Base-by-base conservation (phyloP, 1,140 invertebrate genomes). In the Archegozetes longisetosus region DNA sequence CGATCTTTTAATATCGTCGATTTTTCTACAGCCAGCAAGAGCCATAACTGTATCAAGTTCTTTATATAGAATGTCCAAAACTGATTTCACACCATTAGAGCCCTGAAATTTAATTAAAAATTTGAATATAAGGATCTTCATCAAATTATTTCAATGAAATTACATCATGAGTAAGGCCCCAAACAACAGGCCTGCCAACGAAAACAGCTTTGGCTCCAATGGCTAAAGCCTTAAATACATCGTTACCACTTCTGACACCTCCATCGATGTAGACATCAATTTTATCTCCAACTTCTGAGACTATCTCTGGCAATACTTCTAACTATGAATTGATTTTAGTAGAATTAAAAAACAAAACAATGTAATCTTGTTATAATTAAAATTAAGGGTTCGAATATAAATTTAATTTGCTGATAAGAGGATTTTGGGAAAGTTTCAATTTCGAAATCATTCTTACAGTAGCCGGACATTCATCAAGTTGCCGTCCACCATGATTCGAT, bases 401-500 rank as follows among this genome's bases (percentile, higher is more conserved):
- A n/a, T n/a, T n/a, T n/a, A n/a, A n/a, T n/a, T 52, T 23, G 9
- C 50, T 12, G 14, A 52, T 52, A 22, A 12, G 12, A 9, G 12
- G 13, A 12, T 20, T 23, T 23, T 22, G n/a, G n/a, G n/a, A n/a
- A n/a, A n/a, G n/a, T n/a, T n/a, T n/a, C n/a, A n/a, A n/a, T n/a
- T n/a, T n/a, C n/a, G n/a, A n/a, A n/a, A n/a, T n/a, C 65, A 67
- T 29, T 28, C 58, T 58, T 76, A 89, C 86, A 50, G 88, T 79
- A 28, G 89, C 80, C 14, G 83, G 83, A 26, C 83, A 81, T 20
- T 81, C 79, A 69, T 95, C 90, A n/a, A 94, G 72, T 76, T 94
- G 90, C 55, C 89, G 77, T 0, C 81, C 89, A 1, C 89, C 90
- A 72, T 94, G 90, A 74, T 93, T 94, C 0, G 89, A 94, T 12